Conservation (phyloP, 2,797 vertebrate species). For the Falco naumanni region DNA sequence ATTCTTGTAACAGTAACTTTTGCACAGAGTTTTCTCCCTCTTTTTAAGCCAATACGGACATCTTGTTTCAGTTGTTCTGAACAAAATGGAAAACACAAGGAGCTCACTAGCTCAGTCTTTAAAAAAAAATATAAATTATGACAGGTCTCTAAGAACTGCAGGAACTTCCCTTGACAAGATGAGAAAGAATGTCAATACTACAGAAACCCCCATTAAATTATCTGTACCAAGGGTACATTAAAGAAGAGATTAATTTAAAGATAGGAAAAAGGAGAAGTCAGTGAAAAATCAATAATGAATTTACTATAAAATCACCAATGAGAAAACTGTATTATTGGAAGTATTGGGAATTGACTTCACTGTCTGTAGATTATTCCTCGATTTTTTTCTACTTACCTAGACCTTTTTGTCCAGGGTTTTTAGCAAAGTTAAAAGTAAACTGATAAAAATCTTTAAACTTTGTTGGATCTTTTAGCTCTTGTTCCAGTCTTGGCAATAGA, state of each 20-base stretch:
- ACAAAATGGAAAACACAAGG: neutral
- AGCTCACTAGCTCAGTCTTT: neutral
- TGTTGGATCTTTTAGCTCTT: slow-evolving; percentile 91
- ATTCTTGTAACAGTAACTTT: neutral
- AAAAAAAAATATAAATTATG: neutral
- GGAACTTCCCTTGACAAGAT: neutral
- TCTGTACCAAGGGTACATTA: neutral
- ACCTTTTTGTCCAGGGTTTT: slow-evolving; percentile 97
- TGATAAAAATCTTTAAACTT: slow-evolving; percentile 99
- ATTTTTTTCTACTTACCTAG: slow-evolving; percentile 84
- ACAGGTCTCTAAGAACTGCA: neutral
- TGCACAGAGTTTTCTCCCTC: neutral
- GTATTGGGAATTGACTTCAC: neutral
- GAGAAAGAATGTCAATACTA: neutral
- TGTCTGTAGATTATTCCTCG: neutral
- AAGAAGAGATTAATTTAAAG: neutral
- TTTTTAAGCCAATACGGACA: neutral
- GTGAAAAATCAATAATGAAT: neutral
- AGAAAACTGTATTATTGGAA: neutral
- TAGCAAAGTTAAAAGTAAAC: slow-evolving; percentile 98
- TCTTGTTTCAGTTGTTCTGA: neutral
- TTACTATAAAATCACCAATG: neutral
- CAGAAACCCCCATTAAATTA: neutral
- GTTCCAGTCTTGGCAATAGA: slow-evolving; percentile 91
- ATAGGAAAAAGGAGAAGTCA: neutral